Conservation (phyloP, 2,113 vertebrate species). For the pig (Sus scrofa) region DNA sequence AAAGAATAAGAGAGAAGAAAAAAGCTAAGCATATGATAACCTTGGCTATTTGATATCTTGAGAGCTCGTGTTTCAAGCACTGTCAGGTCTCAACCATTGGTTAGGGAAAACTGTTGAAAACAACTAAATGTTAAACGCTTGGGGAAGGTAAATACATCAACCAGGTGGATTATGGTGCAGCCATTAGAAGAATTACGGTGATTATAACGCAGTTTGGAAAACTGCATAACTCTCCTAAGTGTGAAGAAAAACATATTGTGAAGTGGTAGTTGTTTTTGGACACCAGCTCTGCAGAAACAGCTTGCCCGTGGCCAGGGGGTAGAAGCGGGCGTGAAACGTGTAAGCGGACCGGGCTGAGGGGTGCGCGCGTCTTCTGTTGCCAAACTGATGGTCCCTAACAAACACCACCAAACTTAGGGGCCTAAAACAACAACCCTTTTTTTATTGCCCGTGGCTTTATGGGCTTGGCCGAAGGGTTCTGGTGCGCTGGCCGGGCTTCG, state of each 20-base stretch:
- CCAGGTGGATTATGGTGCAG: neutral
- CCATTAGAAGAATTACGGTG: neutral
- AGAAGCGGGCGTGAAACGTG: neutral
- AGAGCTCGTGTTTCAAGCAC: neutral
- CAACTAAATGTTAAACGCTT: neutral
- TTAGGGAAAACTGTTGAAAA: neutral
- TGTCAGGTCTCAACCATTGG: neutral
- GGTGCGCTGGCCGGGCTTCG: neutral
- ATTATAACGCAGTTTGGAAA: neutral
- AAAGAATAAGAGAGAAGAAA: neutral
- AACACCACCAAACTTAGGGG: neutral
- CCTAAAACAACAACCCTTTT: neutral
- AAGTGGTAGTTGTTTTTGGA: neutral
- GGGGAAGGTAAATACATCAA: neutral
- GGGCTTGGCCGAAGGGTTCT: neutral
- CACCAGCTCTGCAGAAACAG: neutral
- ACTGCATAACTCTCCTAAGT: neutral
- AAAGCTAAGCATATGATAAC: neutral
- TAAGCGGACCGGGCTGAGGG: rapidly evolving
- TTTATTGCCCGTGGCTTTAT: neutral
- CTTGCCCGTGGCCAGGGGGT: neutral
- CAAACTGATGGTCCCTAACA: rapidly evolving
- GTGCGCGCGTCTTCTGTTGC: rapidly evolving
- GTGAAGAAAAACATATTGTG: neutral
- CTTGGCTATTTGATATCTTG: neutral